A percentile compares a stretch with the other conserved stretches of the same genome.
Conservation (phyloP, 1,140 invertebrate genomes). For the Euborellia annulipes region DNA sequence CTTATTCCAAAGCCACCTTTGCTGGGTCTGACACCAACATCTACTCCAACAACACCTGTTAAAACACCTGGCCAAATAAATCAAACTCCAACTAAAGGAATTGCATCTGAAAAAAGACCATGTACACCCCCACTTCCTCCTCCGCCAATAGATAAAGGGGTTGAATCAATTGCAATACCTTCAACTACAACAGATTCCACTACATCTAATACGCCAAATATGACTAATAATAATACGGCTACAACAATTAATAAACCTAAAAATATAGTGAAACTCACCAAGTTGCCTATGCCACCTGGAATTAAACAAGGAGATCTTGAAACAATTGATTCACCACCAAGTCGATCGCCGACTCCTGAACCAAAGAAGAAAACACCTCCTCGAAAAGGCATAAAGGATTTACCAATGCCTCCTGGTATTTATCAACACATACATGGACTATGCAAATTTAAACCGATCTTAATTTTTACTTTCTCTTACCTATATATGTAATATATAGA, state of each 20-base stretch:
- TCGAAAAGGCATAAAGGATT: conserved; percentile 62
- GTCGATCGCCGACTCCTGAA: conserved; percentile 39
- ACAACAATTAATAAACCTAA: not conserved
- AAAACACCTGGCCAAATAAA: not conserved
- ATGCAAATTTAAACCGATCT: too few species aligned
- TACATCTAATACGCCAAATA: not conserved
- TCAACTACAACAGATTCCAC: not conserved
- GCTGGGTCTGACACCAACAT: not conserved
- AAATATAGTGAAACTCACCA: conserved; percentile 34
- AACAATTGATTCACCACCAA: conserved; percentile 52
- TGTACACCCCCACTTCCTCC: not conserved
- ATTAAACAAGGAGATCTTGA: conserved; percentile 63
- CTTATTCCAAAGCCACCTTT: not conserved
- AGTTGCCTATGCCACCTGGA: conserved; percentile 68
- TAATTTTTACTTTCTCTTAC: too few species aligned
- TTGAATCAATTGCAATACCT: too few species aligned
- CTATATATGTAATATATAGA: too few species aligned
- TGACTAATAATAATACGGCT: not conserved
- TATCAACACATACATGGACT: too few species aligned
- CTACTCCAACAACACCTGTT: not conserved
- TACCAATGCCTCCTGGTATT: conserved; percentile 75
- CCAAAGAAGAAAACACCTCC: conserved; percentile 24
- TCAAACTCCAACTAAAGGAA: not conserved
- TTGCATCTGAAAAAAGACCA: conserved; percentile 4
- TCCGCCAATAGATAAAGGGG: conserved; percentile 1